Base-by-base conservation (phyloP, 2,113 vertebrate species). In the Coracopsis vasa region DNA sequence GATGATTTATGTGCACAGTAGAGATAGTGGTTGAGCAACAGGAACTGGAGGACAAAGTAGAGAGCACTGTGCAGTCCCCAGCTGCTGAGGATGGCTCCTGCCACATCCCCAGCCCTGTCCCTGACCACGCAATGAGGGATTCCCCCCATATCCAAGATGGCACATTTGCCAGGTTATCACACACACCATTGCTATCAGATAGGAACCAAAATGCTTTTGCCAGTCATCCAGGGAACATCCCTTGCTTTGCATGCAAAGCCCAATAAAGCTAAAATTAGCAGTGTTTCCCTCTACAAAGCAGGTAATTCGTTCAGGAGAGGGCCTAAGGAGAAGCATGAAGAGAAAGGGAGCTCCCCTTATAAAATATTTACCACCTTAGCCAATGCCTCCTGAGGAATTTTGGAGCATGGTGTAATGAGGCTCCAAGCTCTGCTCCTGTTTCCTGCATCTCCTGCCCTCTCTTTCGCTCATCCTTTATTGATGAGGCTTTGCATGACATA, bases 311-410 rank as follows among this genome's bases (percentile, higher is more conserved):
- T 90, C 5, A 2, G 72, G 27, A 86, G 62, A 61, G 31, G 58
- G 21, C 73, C 61, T 19, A 5, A 66, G 66, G 90, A 88, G 67
- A 74, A 71, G 51, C 4, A 1, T 31, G 48, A 61, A 80, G 62
- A 50, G 89, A 47, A 64, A 64, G 84, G 92, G 92, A 94, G 90
- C 90, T 95, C 77, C 95, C 75, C 39, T 78, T 62, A 94, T 96
- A 28, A 94, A 96, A 95, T 86, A 96, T 97, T 97, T 75, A 95
- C 56, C 4, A 23, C 50, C 64, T 92, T 71, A 69, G 60, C 58
- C 74, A 79, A 56, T 2, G 16, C 88, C 88, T 94, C 86, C 60
- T 10, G 94, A 93, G 95, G 73, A 94, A 74, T 73, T 86, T 80
- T 58, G 92, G 91, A 85, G 91, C 65, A 60, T 1, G 2, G 82